These are phyloP conservation scores for Incurvaria masculella DNA, from an alignment of 2,888 invertebrate species.

Conservation along the genomic window DNA sequence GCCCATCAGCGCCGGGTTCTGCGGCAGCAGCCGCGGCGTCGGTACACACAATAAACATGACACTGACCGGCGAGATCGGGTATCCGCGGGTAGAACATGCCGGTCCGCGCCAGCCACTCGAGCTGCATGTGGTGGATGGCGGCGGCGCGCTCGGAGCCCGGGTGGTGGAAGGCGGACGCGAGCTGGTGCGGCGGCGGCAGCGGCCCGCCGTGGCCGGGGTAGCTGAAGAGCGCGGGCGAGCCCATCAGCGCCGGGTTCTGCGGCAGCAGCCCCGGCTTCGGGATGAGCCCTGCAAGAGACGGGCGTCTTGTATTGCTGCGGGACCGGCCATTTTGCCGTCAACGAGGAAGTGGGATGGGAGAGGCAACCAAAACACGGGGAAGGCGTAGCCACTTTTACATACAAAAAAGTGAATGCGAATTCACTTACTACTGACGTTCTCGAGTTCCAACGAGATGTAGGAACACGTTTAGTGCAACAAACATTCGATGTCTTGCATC, in stretches of 20 bases:
- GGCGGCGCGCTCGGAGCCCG: slow-evolving; percentile 33
- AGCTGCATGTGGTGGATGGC: slow-evolving; percentile 78
- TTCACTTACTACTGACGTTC: too few relatives aligned
- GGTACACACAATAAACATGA: too few relatives aligned
- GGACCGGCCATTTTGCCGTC: too few relatives aligned
- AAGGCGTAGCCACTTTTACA: too few relatives aligned
- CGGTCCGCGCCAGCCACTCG: slow-evolving; percentile 88
- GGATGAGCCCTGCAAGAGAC: slow-evolving; percentile 49
- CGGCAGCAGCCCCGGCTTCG: slow-evolving; percentile 59
- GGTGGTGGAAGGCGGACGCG: slow-evolving; percentile 44
- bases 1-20: slow-evolving; percentile 50
- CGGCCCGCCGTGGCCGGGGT: slow-evolving; percentile 42
- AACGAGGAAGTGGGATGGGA: too few relatives aligned
- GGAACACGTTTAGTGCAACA: neutral
- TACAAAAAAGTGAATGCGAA: neutral
- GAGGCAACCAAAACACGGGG: neutral
- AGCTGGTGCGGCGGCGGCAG: slow-evolving; percentile 43
- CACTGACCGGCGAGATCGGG: slow-evolving; percentile 79
- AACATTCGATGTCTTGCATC: too few relatives aligned
- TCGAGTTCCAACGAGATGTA: too few relatives aligned
- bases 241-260: slow-evolving; percentile 53
- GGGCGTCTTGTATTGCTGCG: too few relatives aligned
- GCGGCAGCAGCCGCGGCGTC: slow-evolving; percentile 58
- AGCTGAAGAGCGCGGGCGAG: slow-evolving; percentile 43
- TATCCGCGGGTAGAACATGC: slow-evolving; percentile 88